Evolutionary conservation across 2,797 vertebrate genomes (phyloP).

Genomic region (Prunella strophiata): DNA sequence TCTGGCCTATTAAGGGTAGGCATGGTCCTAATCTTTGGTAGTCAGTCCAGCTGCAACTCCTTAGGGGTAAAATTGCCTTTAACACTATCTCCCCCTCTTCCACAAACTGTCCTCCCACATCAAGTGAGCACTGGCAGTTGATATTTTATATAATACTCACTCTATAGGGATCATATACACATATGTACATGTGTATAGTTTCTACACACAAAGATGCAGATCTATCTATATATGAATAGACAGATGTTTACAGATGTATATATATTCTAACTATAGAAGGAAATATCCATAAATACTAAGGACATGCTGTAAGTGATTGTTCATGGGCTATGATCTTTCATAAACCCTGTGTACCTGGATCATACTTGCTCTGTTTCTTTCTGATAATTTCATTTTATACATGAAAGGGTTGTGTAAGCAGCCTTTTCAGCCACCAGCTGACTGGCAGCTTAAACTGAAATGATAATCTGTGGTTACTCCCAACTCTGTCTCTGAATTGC

Average conservation of each 20-base stretch:
- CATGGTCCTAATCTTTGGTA: no score
- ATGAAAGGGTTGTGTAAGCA: neutral
- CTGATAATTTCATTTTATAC: neutral
- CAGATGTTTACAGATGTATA: neutral
- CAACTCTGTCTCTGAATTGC: constrained; percentile 6
- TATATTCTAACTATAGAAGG: neutral
- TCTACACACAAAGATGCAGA: neutral
- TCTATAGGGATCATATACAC: neutral
- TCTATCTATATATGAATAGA: neutral
- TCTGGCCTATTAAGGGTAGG: no score
- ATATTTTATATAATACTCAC: neutral
- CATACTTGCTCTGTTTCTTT: neutral
- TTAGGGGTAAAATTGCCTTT: no score
- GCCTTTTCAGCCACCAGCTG: neutral
- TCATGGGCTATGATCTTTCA: neutral
- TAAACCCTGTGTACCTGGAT: neutral
- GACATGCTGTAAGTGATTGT: neutral
- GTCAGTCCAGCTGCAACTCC: no score
- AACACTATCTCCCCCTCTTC: no score
- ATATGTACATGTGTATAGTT: neutral
- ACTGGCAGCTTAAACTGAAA: constrained; percentile 20
- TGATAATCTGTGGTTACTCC: constrained; percentile 6
- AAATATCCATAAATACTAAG: neutral
- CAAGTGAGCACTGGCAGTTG: neutral
- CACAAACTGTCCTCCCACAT: no score